Percentiles rank a stretch among this genome's conserved stretches.
Conservation (phyloP, 2,797 vertebrate genomes). For the Poeciliopsis infans region DNA sequence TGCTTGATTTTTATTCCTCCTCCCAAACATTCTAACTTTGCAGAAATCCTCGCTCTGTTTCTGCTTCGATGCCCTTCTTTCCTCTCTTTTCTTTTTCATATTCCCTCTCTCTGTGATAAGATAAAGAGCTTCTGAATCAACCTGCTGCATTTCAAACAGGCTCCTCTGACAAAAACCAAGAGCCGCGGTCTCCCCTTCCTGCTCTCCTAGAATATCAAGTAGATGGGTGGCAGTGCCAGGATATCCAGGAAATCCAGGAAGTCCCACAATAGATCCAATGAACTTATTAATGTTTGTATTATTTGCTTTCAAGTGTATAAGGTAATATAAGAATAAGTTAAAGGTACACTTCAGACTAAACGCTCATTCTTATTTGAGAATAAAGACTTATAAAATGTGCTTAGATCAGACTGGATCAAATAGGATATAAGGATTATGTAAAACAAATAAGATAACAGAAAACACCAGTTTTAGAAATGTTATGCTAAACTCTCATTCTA, state of each 20-base stretch:
- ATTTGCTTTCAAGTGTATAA: background rate
- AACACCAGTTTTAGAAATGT: background rate
- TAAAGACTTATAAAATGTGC: background rate
- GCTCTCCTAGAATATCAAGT: conserved; percentile 73
- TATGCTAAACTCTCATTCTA: background rate
- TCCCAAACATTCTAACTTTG: conserved; percentile 16
- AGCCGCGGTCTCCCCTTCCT: conserved; percentile 52
- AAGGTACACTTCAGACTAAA: background rate
- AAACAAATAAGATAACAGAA: background rate
- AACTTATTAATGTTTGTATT: background rate
- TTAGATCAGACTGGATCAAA: background rate
- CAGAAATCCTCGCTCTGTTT: conserved; percentile 53
- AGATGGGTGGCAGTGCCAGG: conserved; percentile 49
- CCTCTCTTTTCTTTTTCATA: conserved; percentile 37
- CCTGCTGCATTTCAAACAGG: conserved; percentile 78
- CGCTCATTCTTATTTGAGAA: background rate
- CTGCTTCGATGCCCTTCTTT: conserved; percentile 25
- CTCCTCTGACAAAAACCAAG: conserved; percentile 59
- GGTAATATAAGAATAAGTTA: background rate
- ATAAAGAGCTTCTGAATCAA: conserved; percentile 61
- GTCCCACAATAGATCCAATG: conserved; percentile 13
- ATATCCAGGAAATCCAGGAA: conserved; percentile 26
- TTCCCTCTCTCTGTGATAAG: conserved; percentile 68
- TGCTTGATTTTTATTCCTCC: conserved; percentile 6
- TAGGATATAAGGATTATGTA: background rate